Evolutionary conservation across 2,888 invertebrate species (phyloP), one percentile per base, ranked within the genome.

Genomic region (Thelaira solivaga): DNA sequence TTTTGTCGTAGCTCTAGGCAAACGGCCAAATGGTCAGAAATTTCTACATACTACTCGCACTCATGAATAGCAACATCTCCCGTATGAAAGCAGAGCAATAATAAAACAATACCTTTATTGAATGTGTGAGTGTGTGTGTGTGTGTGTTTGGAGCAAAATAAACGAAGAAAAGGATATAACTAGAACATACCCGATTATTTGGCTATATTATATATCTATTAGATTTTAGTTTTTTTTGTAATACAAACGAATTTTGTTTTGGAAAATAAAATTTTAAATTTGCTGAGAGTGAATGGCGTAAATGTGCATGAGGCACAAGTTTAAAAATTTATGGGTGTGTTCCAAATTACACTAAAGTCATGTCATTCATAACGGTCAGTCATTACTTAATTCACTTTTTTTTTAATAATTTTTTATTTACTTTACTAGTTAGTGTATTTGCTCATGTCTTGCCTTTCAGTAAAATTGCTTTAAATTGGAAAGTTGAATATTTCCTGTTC

Each of bases 1-100:
- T 55, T n/a, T 72, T 24, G 47, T 55, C 34, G 65, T 45, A 16
- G 69, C 78, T 71, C 65, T 78, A 71, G 78, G 78, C 78, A 78
- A 74, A 78, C 41, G 49, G 74, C 78, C 78, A 78, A 78, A 74
- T 75, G 74, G 67, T 75, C 74, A 75, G 22, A 65, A 49, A 26
- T 57, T n/a, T n/a, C n/a, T n/a, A 24, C 22, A 45, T 39, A 39
- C 4, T 34, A n/a, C 43, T 10, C 8, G 20, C 11, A 57, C 36
- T 13, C 10, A 49, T 13, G 41, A 43, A n/a, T n/a, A n/a, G n/a
- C 43, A 55, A 34, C 36, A 47, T 39, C 26, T 34, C 47, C 39
- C 45, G 29, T 24, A 29, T 24, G 47, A 11, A 13, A 55, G 43
- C 34, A 18, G 29, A 62, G 53, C 10, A 53, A 53, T 13, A 31